Conservation (phyloP, 2,888 invertebrate species). For the Xestobium rufovillosum region DNA sequence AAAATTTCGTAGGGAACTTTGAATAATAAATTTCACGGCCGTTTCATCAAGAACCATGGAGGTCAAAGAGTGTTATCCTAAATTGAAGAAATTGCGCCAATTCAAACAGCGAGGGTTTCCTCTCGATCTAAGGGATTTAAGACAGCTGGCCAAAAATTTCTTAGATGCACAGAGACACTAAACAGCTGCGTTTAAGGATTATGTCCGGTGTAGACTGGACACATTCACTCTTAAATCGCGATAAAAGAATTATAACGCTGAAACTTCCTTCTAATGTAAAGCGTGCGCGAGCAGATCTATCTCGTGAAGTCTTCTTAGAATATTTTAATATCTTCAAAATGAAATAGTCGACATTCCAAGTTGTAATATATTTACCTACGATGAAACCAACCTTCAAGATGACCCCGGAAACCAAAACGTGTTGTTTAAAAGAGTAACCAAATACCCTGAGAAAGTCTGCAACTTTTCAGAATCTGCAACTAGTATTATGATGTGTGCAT, state of each 20-base stretch:
- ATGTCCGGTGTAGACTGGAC: conserved; percentile 19
- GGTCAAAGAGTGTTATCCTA: conserved; percentile 14
- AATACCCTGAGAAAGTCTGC: background rate
- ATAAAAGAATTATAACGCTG: conserved; percentile 6
- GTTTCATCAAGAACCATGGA: conserved; percentile 10
- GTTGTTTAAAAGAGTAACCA: background rate
- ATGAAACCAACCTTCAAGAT: conserved; percentile 30
- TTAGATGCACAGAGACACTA: conserved; percentile 12
- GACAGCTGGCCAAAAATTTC: conserved; percentile 14
- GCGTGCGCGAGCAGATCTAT: conserved; percentile 8
- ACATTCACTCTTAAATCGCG: conserved; percentile 1
- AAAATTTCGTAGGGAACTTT: conserved; percentile 14
- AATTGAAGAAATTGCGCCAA: conserved; percentile 13
- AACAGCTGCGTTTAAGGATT: conserved; percentile 6
- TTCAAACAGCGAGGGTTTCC: conserved; percentile 17
- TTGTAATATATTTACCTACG: conserved; percentile 31
- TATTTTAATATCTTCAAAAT: conserved; percentile 21
- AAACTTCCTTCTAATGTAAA: conserved; percentile 12
- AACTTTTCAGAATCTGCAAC: conserved; percentile 25
- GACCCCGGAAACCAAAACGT: conserved; percentile 22
- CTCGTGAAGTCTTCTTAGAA: conserved; percentile 16
- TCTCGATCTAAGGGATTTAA: conserved; percentile 9
- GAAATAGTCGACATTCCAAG: conserved; percentile 18
- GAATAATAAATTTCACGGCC: conserved; percentile 12
- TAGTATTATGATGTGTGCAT: conserved; percentile 34